A percentile compares a stretch with the other conserved stretches of the same genome.
Conservation (phyloP, 2,113 vertebrate genomes). For the Prochilodus magdalenae region DNA sequence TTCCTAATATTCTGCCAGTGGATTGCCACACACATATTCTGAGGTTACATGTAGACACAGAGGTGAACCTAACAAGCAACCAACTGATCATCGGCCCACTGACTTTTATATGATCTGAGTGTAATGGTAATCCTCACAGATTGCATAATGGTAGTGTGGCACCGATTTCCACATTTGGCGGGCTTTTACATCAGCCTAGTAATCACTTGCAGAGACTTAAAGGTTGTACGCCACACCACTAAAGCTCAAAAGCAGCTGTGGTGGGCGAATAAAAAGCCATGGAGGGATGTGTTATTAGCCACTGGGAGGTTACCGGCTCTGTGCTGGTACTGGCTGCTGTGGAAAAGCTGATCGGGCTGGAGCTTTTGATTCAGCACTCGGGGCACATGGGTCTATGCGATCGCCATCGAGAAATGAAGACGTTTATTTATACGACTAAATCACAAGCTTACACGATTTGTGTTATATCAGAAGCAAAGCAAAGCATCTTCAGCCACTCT, state of each 20-base stretch:
- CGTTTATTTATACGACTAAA: not conserved
- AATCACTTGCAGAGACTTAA: constrained; percentile 67
- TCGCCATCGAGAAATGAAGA: not conserved
- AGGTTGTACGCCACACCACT: constrained; percentile 58
- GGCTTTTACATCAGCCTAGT: constrained; percentile 67
- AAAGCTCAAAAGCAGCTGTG: constrained; percentile 70
- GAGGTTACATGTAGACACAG: constrained; percentile 51
- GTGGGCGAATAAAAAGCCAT: constrained; percentile 66
- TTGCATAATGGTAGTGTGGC: constrained; percentile 72
- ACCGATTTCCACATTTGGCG: constrained; percentile 65
- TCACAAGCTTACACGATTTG: not conserved
- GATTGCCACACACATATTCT: constrained; percentile 42
- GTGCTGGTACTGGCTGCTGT: constrained; percentile 35
- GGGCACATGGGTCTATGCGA: not conserved
- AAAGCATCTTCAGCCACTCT: not conserved
- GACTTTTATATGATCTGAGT: constrained; percentile 69
- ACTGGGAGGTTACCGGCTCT: constrained; percentile 55
- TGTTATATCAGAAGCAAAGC: not conserved
- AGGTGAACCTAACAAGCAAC: constrained; percentile 63
- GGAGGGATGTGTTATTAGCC: constrained; percentile 66
- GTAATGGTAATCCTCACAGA: constrained; percentile 67
- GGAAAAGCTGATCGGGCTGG: constrained; percentile 1
- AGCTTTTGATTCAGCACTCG: not conserved
- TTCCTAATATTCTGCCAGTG: not conserved
- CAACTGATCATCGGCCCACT: constrained; percentile 60